A percentile compares a stretch with the other conserved stretches of the same genome.
These are phyloP conservation scores for Oncorhynchus gorbuscha DNA, from an alignment of 2,113 vertebrate genomes.

Conservation along the genomic window DNA sequence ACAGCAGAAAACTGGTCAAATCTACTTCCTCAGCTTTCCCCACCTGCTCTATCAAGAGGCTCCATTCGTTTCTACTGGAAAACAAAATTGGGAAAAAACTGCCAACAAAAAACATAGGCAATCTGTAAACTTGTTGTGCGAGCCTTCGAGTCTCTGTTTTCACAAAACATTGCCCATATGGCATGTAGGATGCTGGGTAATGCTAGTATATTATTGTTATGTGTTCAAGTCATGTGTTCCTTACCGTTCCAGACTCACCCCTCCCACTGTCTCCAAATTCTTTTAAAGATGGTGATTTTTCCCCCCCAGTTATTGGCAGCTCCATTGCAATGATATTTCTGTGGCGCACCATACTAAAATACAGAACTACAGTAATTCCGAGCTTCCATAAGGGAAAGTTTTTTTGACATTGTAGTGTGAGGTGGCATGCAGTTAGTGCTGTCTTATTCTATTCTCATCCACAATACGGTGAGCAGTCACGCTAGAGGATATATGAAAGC, in stretches of 20 bases:
- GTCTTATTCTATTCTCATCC: background rate
- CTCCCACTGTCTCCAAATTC: background rate
- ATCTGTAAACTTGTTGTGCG: no score
- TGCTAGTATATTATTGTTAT: background rate
- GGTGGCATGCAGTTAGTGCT: background rate
- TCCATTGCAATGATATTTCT: background rate
- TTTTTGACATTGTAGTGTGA: background rate
- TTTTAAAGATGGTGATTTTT: background rate
- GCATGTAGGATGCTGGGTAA: background rate
- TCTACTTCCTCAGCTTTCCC: no score
- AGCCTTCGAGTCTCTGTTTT: background rate
- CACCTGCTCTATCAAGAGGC: no score
- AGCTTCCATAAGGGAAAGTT: no score
- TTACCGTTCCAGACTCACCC: background rate
- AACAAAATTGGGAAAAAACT: no score
- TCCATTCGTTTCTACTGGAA: no score
- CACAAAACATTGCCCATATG: background rate
- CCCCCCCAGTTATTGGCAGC: background rate
- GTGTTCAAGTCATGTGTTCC: background rate
- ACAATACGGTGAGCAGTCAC: background rate
- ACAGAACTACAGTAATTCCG: no score
- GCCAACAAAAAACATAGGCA: no score
- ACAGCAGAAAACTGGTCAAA: no score
- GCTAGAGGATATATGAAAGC: no score
- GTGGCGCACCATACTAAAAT: background rate